Percentiles rank a stretch among this genome's conserved stretches.
phyloP scores from a whole-genome alignment of 2,797 vertebrate species.

The Triplophysa yarkandensis region DNA sequence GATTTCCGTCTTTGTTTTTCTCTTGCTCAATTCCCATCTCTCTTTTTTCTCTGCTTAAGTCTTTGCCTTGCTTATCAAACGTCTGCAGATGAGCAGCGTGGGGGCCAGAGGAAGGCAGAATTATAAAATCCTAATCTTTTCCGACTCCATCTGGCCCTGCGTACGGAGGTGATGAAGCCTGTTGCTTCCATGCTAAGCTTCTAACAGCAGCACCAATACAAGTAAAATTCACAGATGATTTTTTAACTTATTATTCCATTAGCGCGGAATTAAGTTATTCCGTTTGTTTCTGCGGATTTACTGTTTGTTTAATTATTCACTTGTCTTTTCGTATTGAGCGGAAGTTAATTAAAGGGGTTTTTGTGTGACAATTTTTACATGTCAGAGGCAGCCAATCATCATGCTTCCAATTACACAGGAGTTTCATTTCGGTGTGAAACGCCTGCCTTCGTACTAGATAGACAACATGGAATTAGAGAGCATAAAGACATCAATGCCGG shows the following conservation, averaged over 20 bases:
- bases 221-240: constrained; percentile 31
- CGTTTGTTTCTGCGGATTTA: constrained; percentile 29
- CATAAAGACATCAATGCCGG: constrained; percentile 2
- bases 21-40: constrained; percentile 35
- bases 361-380: constrained; percentile 56
- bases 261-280: constrained; percentile 63
- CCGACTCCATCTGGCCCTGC: constrained; percentile 55
- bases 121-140: constrained; percentile 73
- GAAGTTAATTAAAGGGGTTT: constrained; percentile 72
- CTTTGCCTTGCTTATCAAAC: constrained; percentile 70
- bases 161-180: constrained; percentile 45
- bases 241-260: constrained; percentile 60
- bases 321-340: constrained; percentile 65
- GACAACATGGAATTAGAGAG: constrained; percentile 6
- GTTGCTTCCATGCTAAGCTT: constrained; percentile 44
- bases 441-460: background rate
- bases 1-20: constrained; percentile 52
- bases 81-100: constrained; percentile 68
- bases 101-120: constrained; percentile 61
- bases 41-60: constrained; percentile 50
- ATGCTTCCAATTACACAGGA: constrained; percentile 60
- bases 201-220: constrained; percentile 43
- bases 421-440: constrained; percentile 53
- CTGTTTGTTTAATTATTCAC: constrained; percentile 57
- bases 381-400: constrained; percentile 61